Base-by-base conservation (phyloP, 2,797 vertebrate species). In the Urophycis tenuis region DNA sequence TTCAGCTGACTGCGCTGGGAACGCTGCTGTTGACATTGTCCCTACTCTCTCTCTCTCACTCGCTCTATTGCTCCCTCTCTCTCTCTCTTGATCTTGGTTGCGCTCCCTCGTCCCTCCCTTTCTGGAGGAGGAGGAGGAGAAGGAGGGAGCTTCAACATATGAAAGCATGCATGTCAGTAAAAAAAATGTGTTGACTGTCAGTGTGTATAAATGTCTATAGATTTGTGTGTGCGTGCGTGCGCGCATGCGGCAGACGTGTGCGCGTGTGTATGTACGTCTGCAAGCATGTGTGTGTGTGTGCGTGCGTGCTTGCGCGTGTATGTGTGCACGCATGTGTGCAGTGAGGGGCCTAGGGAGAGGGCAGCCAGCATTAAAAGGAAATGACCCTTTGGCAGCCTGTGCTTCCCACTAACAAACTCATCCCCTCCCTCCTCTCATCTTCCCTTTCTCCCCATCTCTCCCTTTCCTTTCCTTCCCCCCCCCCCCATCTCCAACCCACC, bases 1-100 rank as follows among this genome's bases (percentile, higher is more conserved):
- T 92, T 92, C 88, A 92, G 91, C 91, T 91, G 91, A 92, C 90
- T 90, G 87, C 73, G 85, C 87, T 90, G 80, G 72, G 88, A 91
- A 85, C 85, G 53, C 85, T 88, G 90, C 87, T 92, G 91, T 91
- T 91, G 90, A 91, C 89, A 91, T 88, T 90, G 86, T 80, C 64
- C 84, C 39, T 83, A n/a, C 82, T 39, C 81, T 12, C 80, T 71
- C 81, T 30, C 73, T 14, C 75, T 30, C 80, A 17, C 67, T 35
- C 77, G 31, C 80, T 60, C 79, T 75, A 72, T 36, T 69, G 8
- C 70, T 39, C 60, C 19, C 53, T 60, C 49, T 25, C 72, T 29
- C 29, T 25, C 79, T 72, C 70, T 39, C n/a, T 39, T 15, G 41
- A 22, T 60, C 22, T 25, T 4, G 22, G 22, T n/a, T 11, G 9